Evolutionary conservation across 1,140 invertebrate species (phyloP), one percentile per base, ranked within the genome.

Genomic region (Drosophila suzukii): DNA sequence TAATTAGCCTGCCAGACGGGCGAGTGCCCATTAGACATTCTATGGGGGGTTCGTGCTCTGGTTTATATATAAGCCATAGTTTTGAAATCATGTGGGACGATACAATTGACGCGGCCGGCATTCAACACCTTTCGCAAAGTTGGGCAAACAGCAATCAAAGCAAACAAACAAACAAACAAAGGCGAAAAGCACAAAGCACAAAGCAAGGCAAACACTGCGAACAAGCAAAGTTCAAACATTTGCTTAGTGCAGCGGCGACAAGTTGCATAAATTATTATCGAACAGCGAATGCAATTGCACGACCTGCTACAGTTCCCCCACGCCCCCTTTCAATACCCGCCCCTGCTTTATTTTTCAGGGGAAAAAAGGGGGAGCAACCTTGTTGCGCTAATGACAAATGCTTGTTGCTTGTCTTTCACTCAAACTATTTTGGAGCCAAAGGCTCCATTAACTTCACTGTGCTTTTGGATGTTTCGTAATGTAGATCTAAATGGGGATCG

Each of bases 211-310:
- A 65, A 63, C 34, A 67, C 17, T 12, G 51, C 62, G 38, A 63
- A 47, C 56, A 71, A 49, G 46, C 53, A 39, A 38, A 77, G 55
- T 60, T 74, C 36, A 84, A 84, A 85, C 81, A 84, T 85, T 85
- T 85, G 67, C 68, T 53, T 30, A 78, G 70, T 75, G 63, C 60
- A 74, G 30, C 62, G 68, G 47, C 72, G 53, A 72, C 75, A 86
- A 76, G 59, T 86, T 86, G 78, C 79, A 88, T 76, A 79, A 82
- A 86, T 83, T 68, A 83, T 76, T 73, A 83, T 79, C 81, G 74
- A 85, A 66, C 36, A 44, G 72, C 70, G 80, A 81, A 75, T 55
- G 50, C 54, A 75, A 80, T 62, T 78, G 83, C 82, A 84, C 66
- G 81, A 73, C 61, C 75, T 58, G 36, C 50, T 47, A 17, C 44